Evolutionary conservation across 1,140 invertebrate genomes (phyloP).

Genomic region (Camponotus floridanus): DNA sequence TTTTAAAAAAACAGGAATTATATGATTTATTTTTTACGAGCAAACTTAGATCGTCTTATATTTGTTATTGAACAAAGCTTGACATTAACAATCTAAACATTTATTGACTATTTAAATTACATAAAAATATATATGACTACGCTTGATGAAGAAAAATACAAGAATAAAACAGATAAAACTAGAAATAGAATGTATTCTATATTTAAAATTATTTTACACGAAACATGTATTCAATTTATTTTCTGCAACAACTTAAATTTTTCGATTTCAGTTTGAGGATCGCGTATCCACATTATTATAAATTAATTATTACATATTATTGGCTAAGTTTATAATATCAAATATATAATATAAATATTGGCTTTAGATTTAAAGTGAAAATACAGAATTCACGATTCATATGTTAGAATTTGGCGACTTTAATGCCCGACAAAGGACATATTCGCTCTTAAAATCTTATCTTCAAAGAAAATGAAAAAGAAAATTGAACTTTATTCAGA

Average conservation of each 20-base stretch:
- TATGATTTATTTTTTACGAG: neutral
- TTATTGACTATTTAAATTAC: slow-evolving; percentile 18
- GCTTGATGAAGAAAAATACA: slow-evolving; percentile 6
- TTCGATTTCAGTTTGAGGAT: neutral
- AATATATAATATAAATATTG: neutral
- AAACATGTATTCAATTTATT: neutral
- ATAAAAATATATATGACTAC: neutral
- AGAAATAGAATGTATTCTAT: neutral
- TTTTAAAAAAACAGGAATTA: neutral
- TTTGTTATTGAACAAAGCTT: neutral
- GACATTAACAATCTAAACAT: neutral
- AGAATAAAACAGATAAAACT: neutral
- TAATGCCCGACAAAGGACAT: slow-evolving; percentile 17
- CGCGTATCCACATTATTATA: neutral
- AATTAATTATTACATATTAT: neutral
- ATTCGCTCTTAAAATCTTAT: neutral
- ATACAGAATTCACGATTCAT: neutral
- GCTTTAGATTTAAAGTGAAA: neutral
- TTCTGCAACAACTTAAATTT: neutral
- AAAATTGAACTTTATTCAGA: neutral
- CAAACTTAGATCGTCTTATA: slow-evolving; percentile 27
- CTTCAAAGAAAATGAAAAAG: neutral
- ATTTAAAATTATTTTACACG: neutral
- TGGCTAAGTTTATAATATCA: neutral
- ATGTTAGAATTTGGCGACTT: slow-evolving; percentile 47